phyloP scores from a whole-genome alignment of 2,888 invertebrate genomes.

The Gandaritis pyraliata region DNA sequence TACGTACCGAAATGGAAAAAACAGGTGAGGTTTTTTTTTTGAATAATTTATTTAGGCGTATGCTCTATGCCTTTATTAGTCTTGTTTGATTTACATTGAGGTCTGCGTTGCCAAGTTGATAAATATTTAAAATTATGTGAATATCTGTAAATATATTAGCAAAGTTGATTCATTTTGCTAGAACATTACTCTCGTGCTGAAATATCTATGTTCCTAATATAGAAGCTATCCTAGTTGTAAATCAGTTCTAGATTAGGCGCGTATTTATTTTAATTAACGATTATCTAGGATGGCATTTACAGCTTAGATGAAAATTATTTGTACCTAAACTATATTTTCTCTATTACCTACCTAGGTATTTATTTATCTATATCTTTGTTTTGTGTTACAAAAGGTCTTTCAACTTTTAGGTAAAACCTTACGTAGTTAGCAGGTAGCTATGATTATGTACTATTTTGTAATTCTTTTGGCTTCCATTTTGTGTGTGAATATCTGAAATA shows the following conservation, averaged over 20 bases:
- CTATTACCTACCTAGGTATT: no score
- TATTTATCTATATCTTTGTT: no score
- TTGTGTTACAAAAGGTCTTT: no score
- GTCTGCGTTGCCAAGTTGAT: conserved; percentile 3
- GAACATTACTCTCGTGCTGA: background rate
- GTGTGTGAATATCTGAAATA: no score
- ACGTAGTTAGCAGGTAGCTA: no score
- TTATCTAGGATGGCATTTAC: no score
- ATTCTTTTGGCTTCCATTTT: no score
- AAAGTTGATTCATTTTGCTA: background rate
- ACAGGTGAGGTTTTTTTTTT: conserved; percentile 79
- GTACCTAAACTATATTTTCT: no score
- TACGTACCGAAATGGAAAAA: conserved; percentile 93
- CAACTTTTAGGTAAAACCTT: no score
- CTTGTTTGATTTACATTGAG: conserved; percentile 13
- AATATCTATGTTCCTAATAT: background rate
- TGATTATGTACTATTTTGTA: no score
- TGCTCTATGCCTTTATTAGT: conserved; percentile 3
- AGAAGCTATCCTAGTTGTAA: background rate
- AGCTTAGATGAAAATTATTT: no score
- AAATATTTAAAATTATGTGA: conserved; percentile 6
- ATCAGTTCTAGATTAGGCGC: background rate
- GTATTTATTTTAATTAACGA: no score
- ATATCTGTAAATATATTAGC: conserved; percentile 3
- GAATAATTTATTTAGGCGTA: background rate